A percentile compares a stretch with the other conserved stretches of the same genome.
phyloP scores from a whole-genome alignment of 2,113 vertebrate species.

The Hippopotamus amphibius region DNA sequence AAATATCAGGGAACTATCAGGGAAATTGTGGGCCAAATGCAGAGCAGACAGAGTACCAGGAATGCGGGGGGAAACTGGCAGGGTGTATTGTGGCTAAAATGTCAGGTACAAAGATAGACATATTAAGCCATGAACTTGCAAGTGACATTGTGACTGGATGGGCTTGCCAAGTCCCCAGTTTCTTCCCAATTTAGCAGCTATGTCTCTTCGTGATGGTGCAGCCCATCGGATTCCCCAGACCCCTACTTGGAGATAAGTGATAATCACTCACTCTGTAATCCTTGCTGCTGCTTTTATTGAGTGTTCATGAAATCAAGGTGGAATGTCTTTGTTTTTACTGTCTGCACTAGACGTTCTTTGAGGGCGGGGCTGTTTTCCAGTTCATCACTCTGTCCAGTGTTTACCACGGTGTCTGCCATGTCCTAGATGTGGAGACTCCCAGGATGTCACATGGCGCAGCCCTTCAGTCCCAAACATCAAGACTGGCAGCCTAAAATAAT shows the following conservation, averaged over 20 bases:
- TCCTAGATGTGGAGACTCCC: background rate
- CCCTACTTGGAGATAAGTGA: background rate
- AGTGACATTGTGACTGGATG: background rate
- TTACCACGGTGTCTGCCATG: background rate
- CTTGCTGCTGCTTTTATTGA: background rate
- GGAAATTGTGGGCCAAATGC: background rate
- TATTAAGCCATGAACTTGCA: background rate
- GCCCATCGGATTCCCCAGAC: background rate
- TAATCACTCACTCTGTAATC: too few species aligned
- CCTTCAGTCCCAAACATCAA: background rate
- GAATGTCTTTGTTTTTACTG: background rate
- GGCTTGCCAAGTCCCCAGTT: background rate
- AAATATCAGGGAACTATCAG: background rate
- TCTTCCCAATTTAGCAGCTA: background rate
- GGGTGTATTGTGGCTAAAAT: accelerated
- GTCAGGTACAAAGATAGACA: too few species aligned
- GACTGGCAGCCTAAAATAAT: background rate
- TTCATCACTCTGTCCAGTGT: too few species aligned
- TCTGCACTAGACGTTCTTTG: background rate
- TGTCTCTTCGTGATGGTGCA: background rate
- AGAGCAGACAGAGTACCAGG: background rate
- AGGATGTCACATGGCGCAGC: background rate
- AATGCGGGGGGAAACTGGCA: background rate
- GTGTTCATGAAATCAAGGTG: background rate
- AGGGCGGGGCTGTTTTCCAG: background rate